Evolutionary conservation across 2,797 vertebrate species (phyloP), one percentile per base, ranked within the genome.

Genomic region (Megalops cyprinoides): DNA sequence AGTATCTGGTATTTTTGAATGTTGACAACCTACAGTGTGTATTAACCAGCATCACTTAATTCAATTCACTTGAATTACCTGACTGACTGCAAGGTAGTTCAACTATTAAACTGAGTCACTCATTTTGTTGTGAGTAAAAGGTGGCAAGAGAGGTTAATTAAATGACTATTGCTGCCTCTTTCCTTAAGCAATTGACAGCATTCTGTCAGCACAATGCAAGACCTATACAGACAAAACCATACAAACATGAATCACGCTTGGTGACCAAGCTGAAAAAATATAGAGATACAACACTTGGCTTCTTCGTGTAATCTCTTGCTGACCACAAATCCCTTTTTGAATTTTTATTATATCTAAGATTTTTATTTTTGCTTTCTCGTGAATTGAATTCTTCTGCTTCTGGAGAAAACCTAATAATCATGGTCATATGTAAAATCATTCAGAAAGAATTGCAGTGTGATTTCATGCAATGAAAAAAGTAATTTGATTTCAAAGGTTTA

Each of bases 71-170:
- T 93, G 91, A 92, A 91, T n/a, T n/a, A n/a, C 94, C 90, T 92
- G 93, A 93, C 92, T 90, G 92, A 93, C 90, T 90, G 92, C 92
- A 92, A 94, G 94, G 93, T 95, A 93, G 89, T 93, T 93, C 91
- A 92, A 94, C 91, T 92, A 94, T 94, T 94, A 93, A 94, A 91
- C 87, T 84, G 87, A 94, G 93, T 93, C 91, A 88, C 87, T n/a
- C n/a, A n/a, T n/a, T n/a, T 89, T 92, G 92, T 93, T 91, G 90
- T 85, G 90, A 91, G 91, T 91, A 92, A 92, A 93, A 89, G 92
- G 90, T 92, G 88, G 91, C 92, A 88, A 87, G 89, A 88, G 88
- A 94, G 93, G 94, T 95, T 94, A 95, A 95, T 95, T 95, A 94
- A 94, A 92, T 90, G 89, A 87, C 90, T 87, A 91, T 91, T 93